Evolutionary conservation across 2,113 vertebrate species (phyloP).

Genomic region (Seriola dumerili): DNA sequence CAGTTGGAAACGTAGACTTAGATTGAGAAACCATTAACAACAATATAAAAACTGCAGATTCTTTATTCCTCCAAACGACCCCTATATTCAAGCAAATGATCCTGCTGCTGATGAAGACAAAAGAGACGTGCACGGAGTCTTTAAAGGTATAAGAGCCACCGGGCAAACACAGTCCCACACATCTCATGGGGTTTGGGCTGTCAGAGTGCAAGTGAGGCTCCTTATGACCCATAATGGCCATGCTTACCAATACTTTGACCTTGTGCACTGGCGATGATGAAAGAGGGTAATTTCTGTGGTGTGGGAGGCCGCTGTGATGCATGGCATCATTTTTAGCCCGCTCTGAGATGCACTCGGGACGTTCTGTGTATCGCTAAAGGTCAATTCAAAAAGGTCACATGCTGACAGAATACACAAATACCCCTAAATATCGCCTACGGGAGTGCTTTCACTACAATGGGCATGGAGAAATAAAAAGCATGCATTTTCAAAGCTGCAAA

Average conservation of each 20-base stretch:
- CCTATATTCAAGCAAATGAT: constrained; percentile 23
- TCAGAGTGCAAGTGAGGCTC: constrained; percentile 47
- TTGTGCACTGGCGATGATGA: constrained; percentile 65
- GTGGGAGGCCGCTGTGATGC: constrained; percentile 54
- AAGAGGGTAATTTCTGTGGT: constrained; percentile 66
- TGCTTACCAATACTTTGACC: constrained; percentile 60
- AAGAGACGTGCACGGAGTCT: constrained; percentile 1
- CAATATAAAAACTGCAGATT: background rate
- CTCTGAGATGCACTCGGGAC: constrained; percentile 48
- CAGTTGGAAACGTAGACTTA: background rate
- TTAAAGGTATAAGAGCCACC: constrained; percentile 34
- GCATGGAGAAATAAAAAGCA: background rate
- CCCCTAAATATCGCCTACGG: constrained; percentile 18
- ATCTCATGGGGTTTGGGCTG: constrained; percentile 54
- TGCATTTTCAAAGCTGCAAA: background rate
- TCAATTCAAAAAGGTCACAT: constrained; percentile 61
- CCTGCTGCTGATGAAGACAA: constrained; percentile 31
- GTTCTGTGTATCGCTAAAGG: constrained; percentile 54
- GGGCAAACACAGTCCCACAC: constrained; percentile 38
- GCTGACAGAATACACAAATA: constrained; percentile 54
- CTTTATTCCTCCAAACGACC: constrained; percentile 1
- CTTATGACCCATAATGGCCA: constrained; percentile 58
- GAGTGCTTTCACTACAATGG: background rate
- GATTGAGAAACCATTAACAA: background rate
- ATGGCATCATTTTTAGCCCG: constrained; percentile 59